Evolutionary conservation across 2,113 vertebrate genomes (phyloP).

Genomic region (Pomatorhinus ruficollis): DNA sequence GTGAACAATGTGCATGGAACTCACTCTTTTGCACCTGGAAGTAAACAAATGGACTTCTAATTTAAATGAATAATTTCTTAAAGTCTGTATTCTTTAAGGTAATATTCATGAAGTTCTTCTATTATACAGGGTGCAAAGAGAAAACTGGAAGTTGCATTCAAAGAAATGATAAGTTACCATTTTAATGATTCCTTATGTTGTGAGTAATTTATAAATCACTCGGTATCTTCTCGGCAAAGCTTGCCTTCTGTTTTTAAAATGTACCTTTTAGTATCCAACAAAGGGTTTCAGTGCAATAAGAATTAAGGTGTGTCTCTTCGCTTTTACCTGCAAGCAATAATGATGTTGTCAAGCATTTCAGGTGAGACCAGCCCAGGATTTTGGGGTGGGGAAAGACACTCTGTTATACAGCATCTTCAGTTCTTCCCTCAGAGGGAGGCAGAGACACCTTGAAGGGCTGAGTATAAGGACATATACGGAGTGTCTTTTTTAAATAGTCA

Average conservation of each 20-base stretch:
- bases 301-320: constrained; percentile 81
- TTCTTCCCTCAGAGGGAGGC: constrained; percentile 67
- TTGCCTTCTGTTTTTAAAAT: constrained; percentile 67
- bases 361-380: constrained; percentile 74
- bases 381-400: constrained; percentile 80
- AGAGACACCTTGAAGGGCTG: constrained; percentile 67
- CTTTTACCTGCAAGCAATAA: constrained; percentile 77
- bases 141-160: constrained; percentile 62
- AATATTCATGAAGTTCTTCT: constrained; percentile 55
- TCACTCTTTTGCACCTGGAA: not conserved
- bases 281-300: constrained; percentile 83
- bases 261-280: constrained; percentile 72
- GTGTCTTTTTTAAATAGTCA: constrained; percentile 55
- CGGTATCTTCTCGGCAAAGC: constrained; percentile 68
- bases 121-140: constrained; percentile 33
- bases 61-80: not conserved
- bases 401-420: constrained; percentile 77
- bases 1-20: not conserved
- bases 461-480: constrained; percentile 61
- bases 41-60: not conserved
- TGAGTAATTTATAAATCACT: constrained; percentile 78
- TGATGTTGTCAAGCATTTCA: constrained; percentile 79
- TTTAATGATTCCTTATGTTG: constrained; percentile 74
- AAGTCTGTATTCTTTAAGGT: not conserved
- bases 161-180: constrained; percentile 67